Base-by-base conservation (phyloP, 2,113 vertebrate species). In the Falcunculus frontatus region DNA sequence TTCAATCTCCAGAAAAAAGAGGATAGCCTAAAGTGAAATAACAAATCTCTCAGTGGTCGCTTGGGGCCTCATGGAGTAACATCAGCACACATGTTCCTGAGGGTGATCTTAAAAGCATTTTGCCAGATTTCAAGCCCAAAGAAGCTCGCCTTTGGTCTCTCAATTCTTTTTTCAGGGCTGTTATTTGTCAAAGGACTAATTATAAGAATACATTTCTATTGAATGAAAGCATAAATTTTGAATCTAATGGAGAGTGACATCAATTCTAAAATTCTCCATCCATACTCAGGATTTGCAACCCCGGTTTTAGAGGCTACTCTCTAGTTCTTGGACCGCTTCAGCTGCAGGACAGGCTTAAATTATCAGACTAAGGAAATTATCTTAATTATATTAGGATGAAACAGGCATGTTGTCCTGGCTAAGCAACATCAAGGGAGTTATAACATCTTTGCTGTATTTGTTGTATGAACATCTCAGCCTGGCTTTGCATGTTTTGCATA, bases 1-100 rank as follows among this genome's bases (percentile, higher is more conserved):
- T 76, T 83, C 70, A 76, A 46, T 91, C 59, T 74, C 13, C 46
- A 87, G 62, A 50, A 75, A 87, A 50, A 75, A 69, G 47, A 73
- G 4, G 14, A 64, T 59, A 70, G 72, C 72, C 60, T 96, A 68
- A 95, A 95, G 74, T 82, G 62, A 91, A 92, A 87, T 64, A 94
- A 72, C 41, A 90, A 70, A 86, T 86, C 33, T 83, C 70, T 81
- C 46, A 27, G 83, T 72, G 26, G 14, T 89, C 1, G 0, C 53
- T 79, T 83, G 50, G 64, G 57, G 13, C 69, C 11, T 1, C 16
- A 0, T 30, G 37, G 41, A 69, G 56, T 87, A 87, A 84, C 60
- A 56, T 67, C 83, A 73, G 18, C 60, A 78, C 41, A 27, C 0
- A 0, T 80, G 39, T 50, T 95, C 89, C 62, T 87, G 60, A 62